Conservation (phyloP, 2,797 vertebrate species). For the Percopsis omiscomaycus region DNA sequence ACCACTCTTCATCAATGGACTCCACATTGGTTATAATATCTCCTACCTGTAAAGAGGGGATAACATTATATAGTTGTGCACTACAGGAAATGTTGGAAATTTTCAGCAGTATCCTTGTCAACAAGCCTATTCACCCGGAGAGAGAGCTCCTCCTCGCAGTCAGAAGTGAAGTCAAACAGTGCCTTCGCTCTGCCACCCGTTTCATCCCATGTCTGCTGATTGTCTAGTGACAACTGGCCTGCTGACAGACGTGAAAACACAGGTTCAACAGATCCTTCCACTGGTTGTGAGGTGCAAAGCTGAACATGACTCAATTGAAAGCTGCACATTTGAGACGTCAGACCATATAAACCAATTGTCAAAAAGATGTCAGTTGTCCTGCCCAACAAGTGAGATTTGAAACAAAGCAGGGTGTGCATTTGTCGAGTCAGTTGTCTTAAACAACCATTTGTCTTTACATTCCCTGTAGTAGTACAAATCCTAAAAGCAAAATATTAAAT, state of each 20-base stretch:
- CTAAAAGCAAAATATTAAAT: too few relatives aligned
- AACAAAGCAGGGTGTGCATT: background rate
- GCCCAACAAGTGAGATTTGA: background rate
- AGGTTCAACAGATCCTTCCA: background rate
- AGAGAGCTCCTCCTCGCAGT: constrained; percentile 88
- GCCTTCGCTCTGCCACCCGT: constrained; percentile 78
- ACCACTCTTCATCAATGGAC: constrained; percentile 86
- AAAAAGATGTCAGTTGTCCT: background rate
- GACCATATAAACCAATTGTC: too few relatives aligned
- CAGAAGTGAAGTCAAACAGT: constrained; percentile 82
- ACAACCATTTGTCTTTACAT: too few relatives aligned
- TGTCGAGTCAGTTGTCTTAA: background rate
- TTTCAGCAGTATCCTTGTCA: background rate
- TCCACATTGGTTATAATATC: constrained; percentile 83
- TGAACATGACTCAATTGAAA: too few relatives aligned
- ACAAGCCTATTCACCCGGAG: constrained; percentile 60
- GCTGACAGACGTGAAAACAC: background rate
- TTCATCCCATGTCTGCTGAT: constrained; percentile 33
- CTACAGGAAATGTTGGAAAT: background rate
- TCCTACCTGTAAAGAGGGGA: constrained; percentile 75
- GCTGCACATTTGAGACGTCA: background rate
- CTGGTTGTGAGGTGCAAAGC: too few relatives aligned
- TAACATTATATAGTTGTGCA: background rate
- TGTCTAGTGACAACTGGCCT: constrained; percentile 56
- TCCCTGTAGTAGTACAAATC: too few relatives aligned